A percentile compares a stretch with the other conserved stretches of the same genome.
Conservation (phyloP, 1,140 invertebrate species). For the Megathymus violae region DNA sequence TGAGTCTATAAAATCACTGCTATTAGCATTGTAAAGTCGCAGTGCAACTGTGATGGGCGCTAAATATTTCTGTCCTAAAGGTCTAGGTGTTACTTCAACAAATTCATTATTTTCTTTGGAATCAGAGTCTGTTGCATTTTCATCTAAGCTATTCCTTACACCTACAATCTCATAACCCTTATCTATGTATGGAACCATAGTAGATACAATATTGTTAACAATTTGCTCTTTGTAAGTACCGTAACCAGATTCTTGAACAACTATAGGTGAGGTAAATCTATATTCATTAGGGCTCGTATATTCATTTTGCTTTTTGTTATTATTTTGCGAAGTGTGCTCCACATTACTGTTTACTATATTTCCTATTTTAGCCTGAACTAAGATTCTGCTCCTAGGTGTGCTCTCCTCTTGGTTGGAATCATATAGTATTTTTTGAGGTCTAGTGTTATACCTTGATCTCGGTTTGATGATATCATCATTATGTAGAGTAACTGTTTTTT, state of each 20-base stretch:
- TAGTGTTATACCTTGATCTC: constrained; percentile 43
- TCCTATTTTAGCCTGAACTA: constrained; percentile 62
- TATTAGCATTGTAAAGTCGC: constrained; percentile 75
- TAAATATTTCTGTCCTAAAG: constrained; percentile 80
- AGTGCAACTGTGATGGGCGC: constrained; percentile 84
- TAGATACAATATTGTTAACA: constrained; percentile 68
- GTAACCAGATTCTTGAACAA: constrained; percentile 63
- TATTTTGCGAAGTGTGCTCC: constrained; percentile 42
- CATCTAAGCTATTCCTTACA: constrained; percentile 52
- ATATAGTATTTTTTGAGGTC: constrained; percentile 36
- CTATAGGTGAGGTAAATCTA: constrained; percentile 66
- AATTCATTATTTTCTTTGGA: constrained; percentile 42
- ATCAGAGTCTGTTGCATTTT: constrained; percentile 43
- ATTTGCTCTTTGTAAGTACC: constrained; percentile 63
- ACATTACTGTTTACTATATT: constrained; percentile 56
- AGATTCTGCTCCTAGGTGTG: constrained; percentile 49
- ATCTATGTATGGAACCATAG: constrained; percentile 69
- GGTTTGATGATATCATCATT: constrained; percentile 67
- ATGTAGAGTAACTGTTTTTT: constrained; percentile 55
- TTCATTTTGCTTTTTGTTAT: constrained; percentile 40
- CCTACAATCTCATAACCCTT: constrained; percentile 68
- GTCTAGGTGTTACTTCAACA: constrained; percentile 77
- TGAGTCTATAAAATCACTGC: constrained; percentile 55
- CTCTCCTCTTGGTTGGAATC: constrained; percentile 28
- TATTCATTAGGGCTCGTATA: constrained; percentile 54